These are phyloP conservation scores for Scyliorhinus canicula DNA, from an alignment of 2,797 vertebrate genomes.

Conservation along the genomic window DNA sequence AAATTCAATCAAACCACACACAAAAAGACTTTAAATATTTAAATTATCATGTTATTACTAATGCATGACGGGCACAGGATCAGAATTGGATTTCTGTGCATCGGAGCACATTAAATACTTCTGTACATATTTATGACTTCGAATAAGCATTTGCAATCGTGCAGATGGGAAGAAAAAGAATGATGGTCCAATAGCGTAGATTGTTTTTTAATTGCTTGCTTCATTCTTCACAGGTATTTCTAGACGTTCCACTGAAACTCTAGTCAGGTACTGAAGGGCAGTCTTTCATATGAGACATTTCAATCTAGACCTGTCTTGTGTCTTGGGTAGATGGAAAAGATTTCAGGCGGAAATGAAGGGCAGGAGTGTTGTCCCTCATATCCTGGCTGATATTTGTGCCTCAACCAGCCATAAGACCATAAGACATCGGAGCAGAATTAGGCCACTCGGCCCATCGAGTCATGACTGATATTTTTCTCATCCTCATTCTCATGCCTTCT, in stretches of 20 bases:
- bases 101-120: not conserved
- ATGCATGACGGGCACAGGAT: not conserved
- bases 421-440: too few relatives aligned
- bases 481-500: too few relatives aligned
- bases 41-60: not conserved
- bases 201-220: not conserved
- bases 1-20: not conserved
- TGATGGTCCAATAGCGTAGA: not conserved
- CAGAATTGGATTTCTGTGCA: slow-evolving; percentile 19
- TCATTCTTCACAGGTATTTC: not conserved
- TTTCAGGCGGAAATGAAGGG: not conserved
- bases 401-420: not conserved
- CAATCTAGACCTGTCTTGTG: not conserved
- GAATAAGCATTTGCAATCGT: not conserved
- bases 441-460: too few relatives aligned
- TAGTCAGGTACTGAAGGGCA: not conserved
- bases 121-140: slow-evolving; percentile 6
- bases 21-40: not conserved
- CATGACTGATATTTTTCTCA: too few relatives aligned
- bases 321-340: not conserved
- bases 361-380: not conserved
- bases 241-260: not conserved
- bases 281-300: not conserved
- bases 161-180: not conserved
- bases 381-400: not conserved